Base-by-base conservation (phyloP, 2,888 invertebrate species). In the Heteromurus nitidus region DNA sequence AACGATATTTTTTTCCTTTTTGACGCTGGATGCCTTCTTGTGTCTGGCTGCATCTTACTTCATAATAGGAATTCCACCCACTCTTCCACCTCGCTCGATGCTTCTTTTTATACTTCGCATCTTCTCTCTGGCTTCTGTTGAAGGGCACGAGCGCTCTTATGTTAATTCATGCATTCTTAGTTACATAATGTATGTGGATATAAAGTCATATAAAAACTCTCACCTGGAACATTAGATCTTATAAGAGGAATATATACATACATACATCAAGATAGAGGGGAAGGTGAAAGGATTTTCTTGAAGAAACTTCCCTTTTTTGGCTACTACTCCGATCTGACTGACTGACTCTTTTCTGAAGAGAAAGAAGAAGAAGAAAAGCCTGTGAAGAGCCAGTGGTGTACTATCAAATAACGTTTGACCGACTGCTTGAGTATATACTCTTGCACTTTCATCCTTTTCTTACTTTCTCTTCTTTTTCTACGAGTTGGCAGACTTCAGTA, bases 141-240 rank as follows among this genome's bases (percentile, higher is more conserved):
- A 36, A 13, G 36, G 44, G 28, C 13, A 28, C 64, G 24, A 55
- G 55, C 65, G 65, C 65, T 74, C 65, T 74, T 53, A 74, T 74
- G 74, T 74, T 74, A 74, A 74, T 74, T 74, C 74, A 65, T 65
- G 74, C 74, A 74, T 74, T 55, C 55, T 36, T 65, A 74, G 36
- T 65, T 65, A 24, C 74, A 65, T 65, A 30, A 65, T 74, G 65
- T 50, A 53, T 69, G 18, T 53, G 9, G 18, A n/a, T n/a, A n/a
- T n/a, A n/a, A n/a, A n/a, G n/a, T n/a, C n/a, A n/a, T n/a, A n/a
- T n/a, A n/a, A n/a, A n/a, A n/a, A n/a, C n/a, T n/a, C n/a, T n/a
- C n/a, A n/a, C n/a, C n/a, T n/a, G n/a, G n/a, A n/a, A n/a, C n/a
- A n/a, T n/a, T n/a, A n/a, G n/a, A n/a, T n/a, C n/a, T n/a, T n/a